Base-by-base conservation (phyloP, 2,113 vertebrate genomes). In the Atherinomorus stipes region DNA sequence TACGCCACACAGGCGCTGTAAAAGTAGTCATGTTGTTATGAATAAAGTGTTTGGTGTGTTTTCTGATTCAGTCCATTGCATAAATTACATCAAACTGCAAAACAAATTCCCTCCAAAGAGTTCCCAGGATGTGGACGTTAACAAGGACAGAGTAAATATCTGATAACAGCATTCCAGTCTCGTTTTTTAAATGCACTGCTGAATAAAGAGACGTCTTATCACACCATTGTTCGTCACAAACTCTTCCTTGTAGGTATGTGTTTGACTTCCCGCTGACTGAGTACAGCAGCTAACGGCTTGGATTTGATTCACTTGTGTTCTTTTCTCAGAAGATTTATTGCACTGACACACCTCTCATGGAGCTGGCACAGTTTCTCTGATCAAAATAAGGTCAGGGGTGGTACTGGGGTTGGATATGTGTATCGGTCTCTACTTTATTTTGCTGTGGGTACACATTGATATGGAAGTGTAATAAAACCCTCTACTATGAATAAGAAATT, bases 301-400 rank as follows among this genome's bases (percentile, higher is more conserved):
- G 71, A 63, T 74, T 71, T 71, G 60, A 85, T 85, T 75, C 57
- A 65, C 66, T 59, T 62, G 2, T 84, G 84, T 85, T 85, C 68
- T 71, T 79, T 85, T 71, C 75, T 77, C 31, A 13, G 64, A 18
- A 68, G 52, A 72, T 90, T 89, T 90, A 90, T 88, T 66, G 80
- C 75, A 16, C 8, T n/a, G 80, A 85, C 90, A 88, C 90, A 69
- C 90, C 90, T 87, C 77, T n/a, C 44, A 49, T 15, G 22, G 42
- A 76, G 45, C 59, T 85, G 87, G 78, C 80, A 86, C 65, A 86
- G 80, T 83, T 82, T 81, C 73, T 84, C 70, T 77, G 68, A 82
- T 84, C 47, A 72, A 73, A 89, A 87, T 71, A 54, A 71, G 88
- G 86, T 76, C 83, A 88, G 31, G 38, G 74, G 60, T 74, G 56